Conservation (phyloP, 2,888 invertebrate genomes). For the Chymomyza procnemis region DNA sequence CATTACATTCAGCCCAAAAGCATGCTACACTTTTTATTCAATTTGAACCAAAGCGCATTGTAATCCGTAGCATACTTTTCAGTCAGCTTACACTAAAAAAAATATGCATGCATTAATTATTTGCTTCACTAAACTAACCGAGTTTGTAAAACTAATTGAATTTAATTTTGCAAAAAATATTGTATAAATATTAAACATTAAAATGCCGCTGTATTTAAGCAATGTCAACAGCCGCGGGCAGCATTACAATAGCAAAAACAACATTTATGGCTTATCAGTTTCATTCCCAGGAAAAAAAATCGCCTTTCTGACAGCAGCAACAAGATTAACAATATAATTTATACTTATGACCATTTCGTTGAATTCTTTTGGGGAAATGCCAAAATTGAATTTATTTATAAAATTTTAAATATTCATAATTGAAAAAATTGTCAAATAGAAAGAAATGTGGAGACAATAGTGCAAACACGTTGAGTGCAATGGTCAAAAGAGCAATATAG, state of each 20-base stretch:
- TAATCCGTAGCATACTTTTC: constrained; percentile 30
- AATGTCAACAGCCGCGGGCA: constrained; percentile 30
- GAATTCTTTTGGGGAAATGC: too few relatives aligned
- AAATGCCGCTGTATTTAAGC: background rate
- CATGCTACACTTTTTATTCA: constrained; percentile 22
- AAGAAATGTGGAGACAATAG: too few relatives aligned
- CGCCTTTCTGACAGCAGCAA: background rate
- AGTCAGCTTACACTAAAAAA: constrained; percentile 24
- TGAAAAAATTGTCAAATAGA: background rate
- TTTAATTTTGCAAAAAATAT: background rate
- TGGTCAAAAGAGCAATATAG: too few relatives aligned
- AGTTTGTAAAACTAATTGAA: background rate
- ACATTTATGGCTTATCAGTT: background rate
- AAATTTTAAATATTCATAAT: constrained; percentile 22
- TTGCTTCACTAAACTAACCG: background rate
- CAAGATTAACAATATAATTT: constrained; percentile 13
- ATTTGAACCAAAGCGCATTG: constrained; percentile 4
- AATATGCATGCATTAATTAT: background rate
- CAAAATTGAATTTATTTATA: too few relatives aligned
- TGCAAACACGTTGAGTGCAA: too few relatives aligned
- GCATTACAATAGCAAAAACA: background rate
- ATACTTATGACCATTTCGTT: too few relatives aligned
- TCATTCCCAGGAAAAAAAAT: background rate
- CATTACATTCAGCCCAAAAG: constrained; percentile 4
- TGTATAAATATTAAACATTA: background rate